Conservation (phyloP, 2,888 invertebrate genomes). For the Xylota sylvarum region DNA sequence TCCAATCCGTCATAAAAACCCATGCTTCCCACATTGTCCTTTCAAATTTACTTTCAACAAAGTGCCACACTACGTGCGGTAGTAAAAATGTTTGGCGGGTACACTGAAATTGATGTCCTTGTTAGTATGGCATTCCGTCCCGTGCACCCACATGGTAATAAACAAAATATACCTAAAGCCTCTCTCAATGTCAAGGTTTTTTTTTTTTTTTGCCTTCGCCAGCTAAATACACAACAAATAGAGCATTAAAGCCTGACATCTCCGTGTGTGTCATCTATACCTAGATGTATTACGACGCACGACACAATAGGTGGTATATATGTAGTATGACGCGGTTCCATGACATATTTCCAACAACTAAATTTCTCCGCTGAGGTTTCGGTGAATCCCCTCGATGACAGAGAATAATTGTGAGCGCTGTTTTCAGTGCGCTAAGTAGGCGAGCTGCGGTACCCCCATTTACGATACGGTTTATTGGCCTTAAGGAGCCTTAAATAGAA, state of each 20-base stretch:
- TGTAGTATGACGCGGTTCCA: not conserved
- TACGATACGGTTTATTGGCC: slow-evolving; percentile 49
- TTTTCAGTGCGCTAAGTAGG: slow-evolving; percentile 22
- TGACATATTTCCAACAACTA: slow-evolving; percentile 13
- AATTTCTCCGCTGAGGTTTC: slow-evolving; percentile 1
- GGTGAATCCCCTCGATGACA: slow-evolving; percentile 14
- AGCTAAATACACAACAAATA: slow-evolving; percentile 18
- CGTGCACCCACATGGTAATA: not conserved
- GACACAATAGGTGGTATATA: slow-evolving; percentile 13
- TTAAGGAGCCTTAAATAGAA: slow-evolving; percentile 41
- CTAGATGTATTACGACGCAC: not conserved
- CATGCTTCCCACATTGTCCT: not conserved
- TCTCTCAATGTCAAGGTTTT: slow-evolving; percentile 20
- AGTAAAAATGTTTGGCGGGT: not conserved
- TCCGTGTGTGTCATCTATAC: not conserved
- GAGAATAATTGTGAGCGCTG: slow-evolving; percentile 29
- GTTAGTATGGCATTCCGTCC: slow-evolving; percentile 4
- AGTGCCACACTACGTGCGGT: not conserved
- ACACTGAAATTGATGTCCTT: slow-evolving; percentile 5
- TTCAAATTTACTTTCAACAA: not conserved
- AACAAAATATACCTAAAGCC: not conserved
- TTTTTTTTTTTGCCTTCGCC: not conserved
- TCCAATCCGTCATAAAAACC: not conserved
- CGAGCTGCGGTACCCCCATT: slow-evolving; percentile 22
- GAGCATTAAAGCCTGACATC: slow-evolving; percentile 18